A percentile compares a stretch with the other conserved stretches of the same genome.
phyloP scores from a whole-genome alignment of 2,888 invertebrate species.

The Tetrapedia diversipes region DNA sequence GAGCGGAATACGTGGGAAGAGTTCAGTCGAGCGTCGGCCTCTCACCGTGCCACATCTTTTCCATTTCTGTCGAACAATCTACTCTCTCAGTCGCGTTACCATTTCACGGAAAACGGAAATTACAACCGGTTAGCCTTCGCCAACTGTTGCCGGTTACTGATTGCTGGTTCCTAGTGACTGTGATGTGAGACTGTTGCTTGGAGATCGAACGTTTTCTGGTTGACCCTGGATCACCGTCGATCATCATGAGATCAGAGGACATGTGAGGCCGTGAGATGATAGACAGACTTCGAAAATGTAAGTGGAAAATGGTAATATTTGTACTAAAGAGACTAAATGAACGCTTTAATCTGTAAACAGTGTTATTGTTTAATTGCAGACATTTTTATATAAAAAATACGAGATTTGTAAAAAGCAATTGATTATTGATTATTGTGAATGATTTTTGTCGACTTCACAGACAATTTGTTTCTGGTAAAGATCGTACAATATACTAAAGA shows the following conservation, averaged over 20 bases:
- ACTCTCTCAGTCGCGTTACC: neutral
- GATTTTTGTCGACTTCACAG: too few species aligned
- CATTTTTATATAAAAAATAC: too few species aligned
- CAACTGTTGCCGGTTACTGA: too few species aligned
- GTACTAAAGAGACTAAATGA: too few species aligned
- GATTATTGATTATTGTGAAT: too few species aligned
- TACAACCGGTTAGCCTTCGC: neutral
- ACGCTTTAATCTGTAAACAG: too few species aligned
- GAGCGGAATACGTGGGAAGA: slow-evolving; percentile 73
- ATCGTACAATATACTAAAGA: too few species aligned
- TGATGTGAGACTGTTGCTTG: slow-evolving; percentile 13
- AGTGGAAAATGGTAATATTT: too few species aligned
- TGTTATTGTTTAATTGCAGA: too few species aligned
- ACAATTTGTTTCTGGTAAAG: too few species aligned
- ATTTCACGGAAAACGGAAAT: neutral
- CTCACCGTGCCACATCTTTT: slow-evolving; percentile 70
- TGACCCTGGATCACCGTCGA: slow-evolving; percentile 2
- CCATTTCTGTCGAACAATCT: neutral
- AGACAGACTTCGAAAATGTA: slow-evolving; percentile 76
- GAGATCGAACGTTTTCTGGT: neutral
- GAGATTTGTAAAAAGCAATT: too few species aligned
- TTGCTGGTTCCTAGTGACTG: neutral
- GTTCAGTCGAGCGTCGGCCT: slow-evolving; percentile 79
- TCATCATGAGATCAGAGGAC: slow-evolving; percentile 44
- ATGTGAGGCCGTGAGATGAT: slow-evolving; percentile 75